Percentiles rank a stretch among this genome's conserved stretches.
Conservation (phyloP, 2,113 vertebrate genomes). For the Gorsachius goisagi region DNA sequence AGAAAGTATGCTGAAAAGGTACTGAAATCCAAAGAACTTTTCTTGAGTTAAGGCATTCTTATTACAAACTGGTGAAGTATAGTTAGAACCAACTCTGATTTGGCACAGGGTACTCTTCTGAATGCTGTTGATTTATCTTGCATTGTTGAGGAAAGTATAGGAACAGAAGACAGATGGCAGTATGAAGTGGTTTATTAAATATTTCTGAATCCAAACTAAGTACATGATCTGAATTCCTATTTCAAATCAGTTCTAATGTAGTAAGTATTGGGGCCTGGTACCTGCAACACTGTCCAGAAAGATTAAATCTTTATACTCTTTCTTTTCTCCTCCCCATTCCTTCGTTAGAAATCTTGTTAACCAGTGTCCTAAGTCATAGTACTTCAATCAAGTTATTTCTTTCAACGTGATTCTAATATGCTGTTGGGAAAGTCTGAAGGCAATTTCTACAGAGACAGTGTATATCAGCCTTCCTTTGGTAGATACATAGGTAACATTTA, state of each 20-base stretch:
- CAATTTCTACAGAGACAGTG: background rate
- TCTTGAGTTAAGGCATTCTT: background rate
- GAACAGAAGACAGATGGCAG: background rate
- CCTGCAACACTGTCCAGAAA: background rate
- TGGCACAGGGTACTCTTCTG: background rate
- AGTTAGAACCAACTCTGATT: background rate
- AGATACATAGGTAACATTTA: background rate
- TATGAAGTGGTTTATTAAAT: background rate
- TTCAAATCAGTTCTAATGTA: background rate
- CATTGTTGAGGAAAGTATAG: background rate
- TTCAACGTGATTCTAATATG: background rate
- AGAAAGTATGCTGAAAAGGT: slow-evolving; percentile 83
- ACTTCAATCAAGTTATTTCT: background rate
- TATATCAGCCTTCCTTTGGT: background rate
- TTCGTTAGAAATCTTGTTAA: background rate
- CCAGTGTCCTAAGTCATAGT: background rate
- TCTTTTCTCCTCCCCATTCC: background rate
- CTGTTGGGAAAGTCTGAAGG: background rate
- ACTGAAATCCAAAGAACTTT: background rate
- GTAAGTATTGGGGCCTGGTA: background rate
- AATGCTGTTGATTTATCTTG: background rate
- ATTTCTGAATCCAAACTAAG: background rate
- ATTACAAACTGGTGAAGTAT: background rate
- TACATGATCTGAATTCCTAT: background rate
- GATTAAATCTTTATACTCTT: background rate